These are phyloP conservation scores for Liopterus haemorrhoidalis DNA, from an alignment of 2,888 invertebrate genomes.

Conservation along the genomic window DNA sequence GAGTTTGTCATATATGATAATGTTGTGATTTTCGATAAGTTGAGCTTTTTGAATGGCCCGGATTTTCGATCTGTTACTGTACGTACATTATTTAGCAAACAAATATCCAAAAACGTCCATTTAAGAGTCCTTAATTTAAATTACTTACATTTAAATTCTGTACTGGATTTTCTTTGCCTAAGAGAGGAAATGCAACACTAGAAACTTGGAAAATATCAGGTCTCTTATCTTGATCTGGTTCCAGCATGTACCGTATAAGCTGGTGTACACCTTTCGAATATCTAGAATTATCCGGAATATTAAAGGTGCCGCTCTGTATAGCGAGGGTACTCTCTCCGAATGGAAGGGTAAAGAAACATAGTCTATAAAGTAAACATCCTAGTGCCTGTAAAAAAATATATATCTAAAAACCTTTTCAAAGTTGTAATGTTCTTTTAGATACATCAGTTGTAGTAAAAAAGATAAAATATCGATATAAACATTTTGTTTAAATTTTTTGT, in stretches of 20 bases:
- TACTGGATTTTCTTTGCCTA: conserved; percentile 69
- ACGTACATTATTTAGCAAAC: not conserved
- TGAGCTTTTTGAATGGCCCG: too few relatives aligned
- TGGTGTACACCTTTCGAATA: conserved; percentile 66
- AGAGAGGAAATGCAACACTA: conserved; percentile 63
- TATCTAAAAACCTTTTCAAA: not conserved
- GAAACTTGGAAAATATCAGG: conserved; percentile 86
- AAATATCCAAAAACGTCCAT: not conserved
- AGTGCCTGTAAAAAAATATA: conserved; percentile 57
- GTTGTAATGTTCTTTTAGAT: conserved; percentile 4
- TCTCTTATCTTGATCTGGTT: conserved; percentile 71
- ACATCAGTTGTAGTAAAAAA: conserved; percentile 5
- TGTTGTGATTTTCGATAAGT: too few relatives aligned
- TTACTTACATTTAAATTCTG: conserved; percentile 68
- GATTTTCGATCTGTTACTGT: too few relatives aligned
- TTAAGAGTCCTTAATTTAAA: too few relatives aligned
- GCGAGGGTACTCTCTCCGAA: conserved; percentile 91
- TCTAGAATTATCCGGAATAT: conserved; percentile 73
- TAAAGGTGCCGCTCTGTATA: conserved; percentile 82
- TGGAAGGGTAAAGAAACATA: conserved; percentile 83
- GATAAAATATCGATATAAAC: conserved; percentile 1
- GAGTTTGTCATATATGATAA: too few relatives aligned
- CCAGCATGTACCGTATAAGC: conserved; percentile 76
- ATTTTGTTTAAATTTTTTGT: conserved; percentile 7
- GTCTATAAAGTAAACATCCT: conserved; percentile 80